These are phyloP conservation scores for Zapornia atra DNA, from an alignment of 2,113 vertebrate species.

Conservation along the genomic window DNA sequence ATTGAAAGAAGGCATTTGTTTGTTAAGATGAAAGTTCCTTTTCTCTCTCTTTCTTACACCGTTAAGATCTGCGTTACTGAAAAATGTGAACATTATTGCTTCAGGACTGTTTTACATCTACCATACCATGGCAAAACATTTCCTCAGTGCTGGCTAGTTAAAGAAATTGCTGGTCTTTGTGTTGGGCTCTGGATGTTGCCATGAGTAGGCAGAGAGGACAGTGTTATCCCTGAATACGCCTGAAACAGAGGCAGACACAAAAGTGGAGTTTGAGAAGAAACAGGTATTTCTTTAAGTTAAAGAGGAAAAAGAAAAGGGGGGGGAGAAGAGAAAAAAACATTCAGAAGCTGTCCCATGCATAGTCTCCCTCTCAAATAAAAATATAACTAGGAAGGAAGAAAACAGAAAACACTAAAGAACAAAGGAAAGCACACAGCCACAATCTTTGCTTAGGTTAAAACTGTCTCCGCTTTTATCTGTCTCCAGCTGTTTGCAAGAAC, in stretches of 20 bases:
- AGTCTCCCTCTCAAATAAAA: not conserved
- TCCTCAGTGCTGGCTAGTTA: not conserved
- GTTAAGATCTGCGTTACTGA: not conserved
- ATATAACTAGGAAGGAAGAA: not conserved
- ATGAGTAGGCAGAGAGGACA: not conserved
- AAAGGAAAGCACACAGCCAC: constrained; percentile 22
- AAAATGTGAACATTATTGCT: not conserved
- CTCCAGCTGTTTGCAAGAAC: constrained; percentile 55
- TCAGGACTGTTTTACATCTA: not conserved
- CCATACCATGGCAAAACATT: not conserved
- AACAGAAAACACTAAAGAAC: not conserved
- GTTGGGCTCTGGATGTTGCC: not conserved
- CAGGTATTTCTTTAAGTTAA: not conserved
- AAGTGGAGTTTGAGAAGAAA: not conserved
- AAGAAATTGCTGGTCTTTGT: not conserved
- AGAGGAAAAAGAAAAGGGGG: not conserved
- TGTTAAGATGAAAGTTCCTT: not conserved
- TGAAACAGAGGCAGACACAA: not conserved
- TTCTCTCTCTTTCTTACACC: not conserved
- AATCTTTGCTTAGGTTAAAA: constrained; percentile 45
- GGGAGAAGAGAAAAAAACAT: not conserved
- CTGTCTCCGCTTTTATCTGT: constrained; percentile 58
- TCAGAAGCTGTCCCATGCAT: not conserved
- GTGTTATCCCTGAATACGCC: not conserved
- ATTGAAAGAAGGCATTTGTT: not conserved